A percentile compares a stretch with the other conserved stretches of the same genome.
Evolutionary conservation across 2,113 vertebrate genomes (phyloP).

Genomic region (Tenebrosternarchus preto): DNA sequence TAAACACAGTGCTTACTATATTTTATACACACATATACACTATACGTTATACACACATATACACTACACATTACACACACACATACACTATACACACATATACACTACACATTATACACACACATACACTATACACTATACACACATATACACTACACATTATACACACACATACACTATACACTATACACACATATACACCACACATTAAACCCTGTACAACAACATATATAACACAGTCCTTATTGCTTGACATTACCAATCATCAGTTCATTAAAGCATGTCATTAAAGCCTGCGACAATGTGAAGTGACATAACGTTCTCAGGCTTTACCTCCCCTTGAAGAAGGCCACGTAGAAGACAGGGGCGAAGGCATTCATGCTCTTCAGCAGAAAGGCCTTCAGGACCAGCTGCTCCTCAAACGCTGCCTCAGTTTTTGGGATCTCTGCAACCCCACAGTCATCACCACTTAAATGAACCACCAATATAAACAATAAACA

Average conservation of each 20-base stretch:
- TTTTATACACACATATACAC: too few relatives aligned
- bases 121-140: too few relatives aligned
- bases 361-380: constrained; percentile 97
- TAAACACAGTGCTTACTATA: background rate
- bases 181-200: background rate
- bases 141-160: too few relatives aligned
- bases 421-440: constrained; percentile 93
- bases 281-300: background rate
- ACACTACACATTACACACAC: too few relatives aligned
- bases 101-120: too few relatives aligned
- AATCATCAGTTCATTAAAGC: background rate
- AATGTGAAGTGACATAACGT: constrained; percentile 1
- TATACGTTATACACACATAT: background rate
- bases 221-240: background rate
- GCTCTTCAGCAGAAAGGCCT: constrained; percentile 95
- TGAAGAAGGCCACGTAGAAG: constrained; percentile 99
- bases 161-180: too few relatives aligned
- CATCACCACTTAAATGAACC: background rate
- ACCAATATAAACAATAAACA: too few relatives aligned
- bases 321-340: constrained; percentile 80
- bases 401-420: constrained; percentile 91
- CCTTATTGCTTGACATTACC: too few relatives aligned
- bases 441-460: constrained; percentile 77
- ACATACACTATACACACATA: background rate
- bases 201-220: too few relatives aligned